Percentiles rank a stretch among this genome's conserved stretches.
These are phyloP conservation scores for Proterorhinus semilunaris DNA, from an alignment of 2,113 vertebrate genomes.

Conservation along the genomic window DNA sequence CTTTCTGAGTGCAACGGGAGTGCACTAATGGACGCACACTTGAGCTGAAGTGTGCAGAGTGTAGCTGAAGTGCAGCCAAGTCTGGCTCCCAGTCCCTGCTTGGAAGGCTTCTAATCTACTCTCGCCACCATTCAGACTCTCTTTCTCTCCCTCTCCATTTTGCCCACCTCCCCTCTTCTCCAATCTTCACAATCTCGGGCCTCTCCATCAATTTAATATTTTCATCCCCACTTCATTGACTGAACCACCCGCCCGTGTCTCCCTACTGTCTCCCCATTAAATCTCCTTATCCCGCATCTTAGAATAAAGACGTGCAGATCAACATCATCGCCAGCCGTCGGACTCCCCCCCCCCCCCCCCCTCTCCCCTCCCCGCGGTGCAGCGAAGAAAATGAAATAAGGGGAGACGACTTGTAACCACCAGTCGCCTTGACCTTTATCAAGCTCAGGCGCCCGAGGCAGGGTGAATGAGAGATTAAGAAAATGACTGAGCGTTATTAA, in stretches of 20 bases:
- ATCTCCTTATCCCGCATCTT: conserved; percentile 58
- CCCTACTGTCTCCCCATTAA: conserved; percentile 46
- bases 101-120: conserved; percentile 67
- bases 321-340: conserved; percentile 24
- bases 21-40: conserved; percentile 79
- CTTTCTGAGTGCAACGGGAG: conserved; percentile 69
- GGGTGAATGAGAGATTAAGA: conserved; percentile 68
- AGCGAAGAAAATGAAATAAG: conserved; percentile 56
- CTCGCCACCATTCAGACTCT: conserved; percentile 50
- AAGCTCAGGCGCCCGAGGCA: conserved; percentile 57
- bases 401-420: conserved; percentile 59
- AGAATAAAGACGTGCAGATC: conserved; percentile 49
- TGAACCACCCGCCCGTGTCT: conserved; percentile 41
- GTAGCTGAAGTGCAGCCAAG: conserved; percentile 76
- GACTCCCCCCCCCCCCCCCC: conserved; percentile 30
- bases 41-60: conserved; percentile 75
- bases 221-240: conserved; percentile 49
- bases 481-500: conserved; percentile 70
- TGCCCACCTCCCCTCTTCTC: conserved; percentile 33
- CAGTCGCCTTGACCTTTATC: conserved; percentile 74
- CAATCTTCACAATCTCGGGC: conserved; percentile 32
- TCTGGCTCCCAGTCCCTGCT: conserved; percentile 72
- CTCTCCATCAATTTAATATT: conserved; percentile 61
- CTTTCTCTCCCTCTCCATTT: conserved; percentile 40
- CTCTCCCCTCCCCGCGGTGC: conserved; percentile 31